phyloP scores from a whole-genome alignment of 2,113 vertebrate genomes.

The Cynopterus brachyotis region DNA sequence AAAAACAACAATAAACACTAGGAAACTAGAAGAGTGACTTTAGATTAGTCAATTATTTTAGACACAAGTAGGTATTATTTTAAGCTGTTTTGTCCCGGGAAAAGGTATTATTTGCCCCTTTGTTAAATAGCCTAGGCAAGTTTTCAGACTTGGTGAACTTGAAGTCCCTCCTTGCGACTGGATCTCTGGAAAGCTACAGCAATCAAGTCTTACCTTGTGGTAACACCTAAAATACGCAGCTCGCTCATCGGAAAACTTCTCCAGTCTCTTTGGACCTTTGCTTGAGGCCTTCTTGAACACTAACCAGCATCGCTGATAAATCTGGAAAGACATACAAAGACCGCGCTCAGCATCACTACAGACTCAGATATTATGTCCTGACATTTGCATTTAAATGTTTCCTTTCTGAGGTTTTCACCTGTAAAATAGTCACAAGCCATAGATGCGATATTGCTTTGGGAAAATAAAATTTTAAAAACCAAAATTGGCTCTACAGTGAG shows the following conservation, averaged over 20 bases:
- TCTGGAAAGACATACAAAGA: conserved; percentile 82
- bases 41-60: neutral
- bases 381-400: neutral
- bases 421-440: neutral
- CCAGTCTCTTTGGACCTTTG: conserved; percentile 90
- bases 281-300: conserved; percentile 91
- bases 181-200: neutral
- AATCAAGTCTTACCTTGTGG: conserved; percentile 85
- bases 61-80: neutral
- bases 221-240: conserved; percentile 89
- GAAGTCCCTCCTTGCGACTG: neutral
- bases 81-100: neutral
- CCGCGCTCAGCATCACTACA: neutral
- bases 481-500: neutral
- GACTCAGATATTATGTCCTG: neutral
- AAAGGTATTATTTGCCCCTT: neutral
- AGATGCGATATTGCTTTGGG: neutral
- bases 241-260: conserved; percentile 90
- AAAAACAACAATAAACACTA: neutral
- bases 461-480: conserved; percentile 28
- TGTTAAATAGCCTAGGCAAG: neutral
- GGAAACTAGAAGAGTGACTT: neutral
- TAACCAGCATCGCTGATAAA: conserved; percentile 91
- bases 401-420: neutral
- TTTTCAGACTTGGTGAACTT: neutral